Conservation (phyloP, 2,888 invertebrate genomes). For the Penaeus monodon region DNA sequence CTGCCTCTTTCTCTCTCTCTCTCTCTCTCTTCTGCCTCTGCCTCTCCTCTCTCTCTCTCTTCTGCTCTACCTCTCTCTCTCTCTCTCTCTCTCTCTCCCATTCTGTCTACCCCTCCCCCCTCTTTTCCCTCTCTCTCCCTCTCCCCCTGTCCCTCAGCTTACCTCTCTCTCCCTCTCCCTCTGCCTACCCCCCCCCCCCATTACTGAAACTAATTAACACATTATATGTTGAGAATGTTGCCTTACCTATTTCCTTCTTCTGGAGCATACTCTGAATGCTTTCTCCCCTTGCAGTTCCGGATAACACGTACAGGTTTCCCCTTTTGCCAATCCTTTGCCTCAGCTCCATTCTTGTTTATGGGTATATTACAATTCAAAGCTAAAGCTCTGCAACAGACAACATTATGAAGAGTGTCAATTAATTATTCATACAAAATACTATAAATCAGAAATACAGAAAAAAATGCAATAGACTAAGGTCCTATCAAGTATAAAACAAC, state of each 20-base stretch:
- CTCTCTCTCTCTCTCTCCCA: too few species aligned
- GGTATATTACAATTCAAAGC: slow-evolving; percentile 83
- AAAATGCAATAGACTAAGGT: too few species aligned
- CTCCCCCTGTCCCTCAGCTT: too few species aligned
- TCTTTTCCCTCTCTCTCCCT: too few species aligned
- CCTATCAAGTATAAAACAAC: too few species aligned
- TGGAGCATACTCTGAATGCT: slow-evolving; percentile 85
- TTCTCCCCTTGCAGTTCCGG: slow-evolving; percentile 80
- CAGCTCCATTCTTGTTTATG: slow-evolving; percentile 77
- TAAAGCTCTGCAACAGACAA: slow-evolving; percentile 75
- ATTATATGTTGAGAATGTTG: background rate
- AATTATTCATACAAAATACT: background rate
- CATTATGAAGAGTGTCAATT: background rate
- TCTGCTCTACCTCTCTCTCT: too few species aligned
- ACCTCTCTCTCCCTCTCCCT: too few species aligned
- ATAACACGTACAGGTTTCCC: slow-evolving; percentile 86
- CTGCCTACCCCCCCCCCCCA: too few species aligned
- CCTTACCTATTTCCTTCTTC: slow-evolving; percentile 73
- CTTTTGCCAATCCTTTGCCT: slow-evolving; percentile 79
- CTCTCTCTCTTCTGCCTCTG: too few species aligned
- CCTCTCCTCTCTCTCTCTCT: too few species aligned
- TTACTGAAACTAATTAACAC: background rate
- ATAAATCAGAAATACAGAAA: background rate
- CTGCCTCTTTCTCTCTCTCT: too few species aligned
- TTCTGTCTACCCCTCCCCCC: too few species aligned